Evolutionary conservation across 2,888 invertebrate genomes (phyloP), one percentile per base, ranked within the genome.

Genomic region (Congeria kusceri): DNA sequence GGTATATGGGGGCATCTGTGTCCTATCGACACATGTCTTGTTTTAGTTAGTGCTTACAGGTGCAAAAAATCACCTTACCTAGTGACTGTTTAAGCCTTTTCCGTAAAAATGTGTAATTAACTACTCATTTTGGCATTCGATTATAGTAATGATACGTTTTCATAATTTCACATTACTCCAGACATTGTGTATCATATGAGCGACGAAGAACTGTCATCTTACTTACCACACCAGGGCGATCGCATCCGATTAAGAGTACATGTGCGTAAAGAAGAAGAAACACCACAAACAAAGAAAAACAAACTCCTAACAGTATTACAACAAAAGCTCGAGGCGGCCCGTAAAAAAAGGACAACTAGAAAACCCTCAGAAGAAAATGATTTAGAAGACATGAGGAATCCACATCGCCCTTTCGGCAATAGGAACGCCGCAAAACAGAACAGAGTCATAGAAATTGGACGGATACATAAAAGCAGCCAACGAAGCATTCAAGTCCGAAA

Each of bases 371-470:
- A 57, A 23, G 39, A 57, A 3, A 7, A 13, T 13, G 39, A 58
- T 15, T 18, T 18, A 7, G 58, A 58, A 20, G 27, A 13, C 39
- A 67, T 67, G 58, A 58, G 46, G 44, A 56, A 56, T 32, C 53
- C 56, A 20, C 56, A 56, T 53, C 67, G 67, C 13, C 67, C 57
- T 25, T 58, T 25, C 46, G 67, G 67, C 18, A 74, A 73, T 49
- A 58, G 23, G 29, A 58, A 67, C 44, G 74, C 66, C 20, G 28
- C 23, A 5, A 62, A 44, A 39, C 39, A 39, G 15, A 39, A 39
- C 39, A 39, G 39, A 39, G 15, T 39, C 13, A 53, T 67, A 53
- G 74, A 67, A 74, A 61, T 74, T 62, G 74, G 74, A 1, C 67
- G 66, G 61, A 53, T 74, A 3, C 61, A 74, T 25, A 61, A 53